Evolutionary conservation across 2,888 invertebrate species (phyloP).

Genomic region (Metalampra italica): DNA sequence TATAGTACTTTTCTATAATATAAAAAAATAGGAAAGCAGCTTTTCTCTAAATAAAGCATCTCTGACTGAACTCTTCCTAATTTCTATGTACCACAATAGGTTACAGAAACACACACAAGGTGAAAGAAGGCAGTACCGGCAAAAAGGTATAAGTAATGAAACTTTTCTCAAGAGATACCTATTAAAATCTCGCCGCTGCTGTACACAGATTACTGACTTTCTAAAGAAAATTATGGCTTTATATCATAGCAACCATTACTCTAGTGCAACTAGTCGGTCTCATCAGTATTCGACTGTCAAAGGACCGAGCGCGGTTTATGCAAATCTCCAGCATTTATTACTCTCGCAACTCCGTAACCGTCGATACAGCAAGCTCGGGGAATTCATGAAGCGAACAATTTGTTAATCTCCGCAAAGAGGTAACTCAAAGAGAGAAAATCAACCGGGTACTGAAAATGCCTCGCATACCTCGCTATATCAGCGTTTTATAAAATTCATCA

Average conservation of each 20-base stretch:
- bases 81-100: no score
- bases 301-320: constrained; percentile 51
- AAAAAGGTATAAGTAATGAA: constrained; percentile 22
- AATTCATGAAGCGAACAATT: constrained; percentile 47
- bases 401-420: constrained; percentile 46
- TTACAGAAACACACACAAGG: neutral
- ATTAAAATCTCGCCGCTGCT: constrained; percentile 20
- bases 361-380: constrained; percentile 33
- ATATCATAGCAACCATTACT: constrained; percentile 35
- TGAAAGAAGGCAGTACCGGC: neutral
- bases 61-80: no score
- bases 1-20: no score
- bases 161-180: constrained; percentile 22
- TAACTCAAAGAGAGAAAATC: constrained; percentile 27
- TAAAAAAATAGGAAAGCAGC: no score
- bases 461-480: constrained; percentile 17
- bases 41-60: no score
- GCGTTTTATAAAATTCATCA: constrained; percentile 7
- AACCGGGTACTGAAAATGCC: constrained; percentile 31
- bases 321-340: constrained; percentile 58
- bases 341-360: constrained; percentile 39
- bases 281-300: constrained; percentile 58
- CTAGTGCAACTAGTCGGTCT: constrained; percentile 37
- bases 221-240: constrained; percentile 47
- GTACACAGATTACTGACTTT: constrained; percentile 32